These are phyloP conservation scores for Rhagonycha lutea DNA, from an alignment of 2,888 invertebrate species.

Conservation along the genomic window DNA sequence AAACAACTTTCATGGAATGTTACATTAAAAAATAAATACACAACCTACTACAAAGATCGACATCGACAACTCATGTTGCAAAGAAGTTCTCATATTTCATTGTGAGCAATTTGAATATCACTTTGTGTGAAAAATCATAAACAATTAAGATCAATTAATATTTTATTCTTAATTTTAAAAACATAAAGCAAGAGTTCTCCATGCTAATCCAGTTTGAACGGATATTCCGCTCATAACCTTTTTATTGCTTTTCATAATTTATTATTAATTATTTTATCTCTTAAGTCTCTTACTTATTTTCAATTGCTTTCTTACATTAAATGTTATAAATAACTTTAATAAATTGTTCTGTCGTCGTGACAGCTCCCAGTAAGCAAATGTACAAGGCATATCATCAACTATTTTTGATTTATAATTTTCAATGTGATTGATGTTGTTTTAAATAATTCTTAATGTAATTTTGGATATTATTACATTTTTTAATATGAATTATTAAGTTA, in stretches of 20 bases:
- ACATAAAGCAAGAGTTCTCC: neutral
- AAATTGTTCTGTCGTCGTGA: conserved; percentile 23
- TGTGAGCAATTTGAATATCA: neutral
- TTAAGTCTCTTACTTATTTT: neutral
- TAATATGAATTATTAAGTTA: neutral
- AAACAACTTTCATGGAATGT: conserved; percentile 19
- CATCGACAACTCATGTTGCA: conserved; percentile 4
- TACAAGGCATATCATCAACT: conserved; percentile 16
- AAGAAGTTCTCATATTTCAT: neutral
- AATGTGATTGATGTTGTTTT: conserved; percentile 11
- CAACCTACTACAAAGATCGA: conserved; percentile 10
- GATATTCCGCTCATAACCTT: neutral
- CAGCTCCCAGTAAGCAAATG: conserved; percentile 20
- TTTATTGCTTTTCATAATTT: neutral
- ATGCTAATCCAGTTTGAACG: neutral
- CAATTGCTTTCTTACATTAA: neutral
- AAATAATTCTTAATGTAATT: neutral
- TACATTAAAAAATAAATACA: conserved; percentile 6
- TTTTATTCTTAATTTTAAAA: neutral
- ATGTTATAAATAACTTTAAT: conserved; percentile 19
- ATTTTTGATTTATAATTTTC: neutral
- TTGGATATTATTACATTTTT: neutral
- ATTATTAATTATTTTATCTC: neutral
- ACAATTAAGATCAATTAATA: neutral
- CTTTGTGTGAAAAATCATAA: neutral